Evolutionary conservation across 2,888 invertebrate species (phyloP), one percentile per base, ranked within the genome.

Genomic region (Chydorus sphaericus): DNA sequence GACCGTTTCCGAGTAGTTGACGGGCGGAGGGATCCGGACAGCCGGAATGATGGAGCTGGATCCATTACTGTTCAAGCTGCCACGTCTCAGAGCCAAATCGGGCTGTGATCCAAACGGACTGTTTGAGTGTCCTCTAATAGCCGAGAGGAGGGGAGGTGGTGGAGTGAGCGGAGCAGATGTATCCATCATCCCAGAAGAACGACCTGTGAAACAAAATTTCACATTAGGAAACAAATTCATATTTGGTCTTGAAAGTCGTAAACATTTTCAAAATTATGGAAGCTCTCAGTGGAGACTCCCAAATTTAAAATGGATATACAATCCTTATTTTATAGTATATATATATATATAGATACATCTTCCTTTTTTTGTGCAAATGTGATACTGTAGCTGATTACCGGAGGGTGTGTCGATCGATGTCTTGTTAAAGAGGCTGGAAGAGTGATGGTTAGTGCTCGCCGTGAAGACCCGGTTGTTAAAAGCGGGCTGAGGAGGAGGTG

Each of bases 1-100:
- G 64, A 80, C 81, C 0, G 82, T 82, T 68, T 83, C 82, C 1
- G 81, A 80, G 66, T 76, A 83, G 65, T 82, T 54, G 11, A 53
- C 57, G 5, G 57, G 57, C 11, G 54, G 33, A 20, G 57, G 57
- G n/a, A 44, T 39, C n/a, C 48, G 38, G 14, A 57, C 33, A n/a
- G 48, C 33, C n/a, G 57, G 48, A 28, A 31, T 44, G 39, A 48
- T 38, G 7, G 57, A 57, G 18, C 37, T 36, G 54, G 36, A 36
- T 44, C 36, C 30, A 28, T 16, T 44, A 28, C 23, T 23, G 14
- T 38, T 57, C 55, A 55, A 30, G 20, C 49, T 49, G n/a, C 55
- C 49, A 23, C 55, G 55, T 36, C 55, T 31, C 18, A 48, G 49
- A 14, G 48, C 26, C 18, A 26, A n/a, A 10, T 52, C 52, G 23